Conservation (phyloP, 2,113 vertebrate species). For the Amblyornis subalaris region DNA sequence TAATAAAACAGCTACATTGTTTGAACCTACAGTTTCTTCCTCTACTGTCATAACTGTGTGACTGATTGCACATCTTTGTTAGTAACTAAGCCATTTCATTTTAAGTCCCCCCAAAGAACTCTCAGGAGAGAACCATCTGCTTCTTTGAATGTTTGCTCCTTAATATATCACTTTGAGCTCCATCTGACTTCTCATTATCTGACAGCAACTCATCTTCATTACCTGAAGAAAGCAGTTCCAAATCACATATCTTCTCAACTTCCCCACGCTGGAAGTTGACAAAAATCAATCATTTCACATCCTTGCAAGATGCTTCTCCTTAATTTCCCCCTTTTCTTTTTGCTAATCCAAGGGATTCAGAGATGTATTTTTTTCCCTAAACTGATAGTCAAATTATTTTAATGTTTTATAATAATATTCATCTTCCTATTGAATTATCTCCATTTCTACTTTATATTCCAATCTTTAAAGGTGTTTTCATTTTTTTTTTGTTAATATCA, state of each 20-base stretch:
- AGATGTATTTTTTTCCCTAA: neutral
- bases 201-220: conserved; percentile 24
- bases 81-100: neutral
- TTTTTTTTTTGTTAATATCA: neutral
- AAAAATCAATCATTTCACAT: neutral
- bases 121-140: neutral
- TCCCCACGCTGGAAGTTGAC: neutral
- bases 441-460: neutral
- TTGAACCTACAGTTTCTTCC: neutral
- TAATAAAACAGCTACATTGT: neutral
- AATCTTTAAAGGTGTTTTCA: neutral
- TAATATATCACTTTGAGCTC: neutral
- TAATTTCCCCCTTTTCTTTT: neutral
- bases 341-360: neutral
- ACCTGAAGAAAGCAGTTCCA: neutral
- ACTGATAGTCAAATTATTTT: neutral
- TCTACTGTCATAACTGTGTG: neutral
- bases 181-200: conserved; percentile 24
- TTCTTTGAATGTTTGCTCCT: neutral
- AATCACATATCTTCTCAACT: neutral
- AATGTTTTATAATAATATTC: neutral
- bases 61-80: neutral
- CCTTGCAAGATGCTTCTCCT: neutral
- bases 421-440: neutral
- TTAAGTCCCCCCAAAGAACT: neutral